These are phyloP conservation scores for Antheraea assamensis DNA, from an alignment of 2,888 invertebrate genomes.

Conservation along the genomic window DNA sequence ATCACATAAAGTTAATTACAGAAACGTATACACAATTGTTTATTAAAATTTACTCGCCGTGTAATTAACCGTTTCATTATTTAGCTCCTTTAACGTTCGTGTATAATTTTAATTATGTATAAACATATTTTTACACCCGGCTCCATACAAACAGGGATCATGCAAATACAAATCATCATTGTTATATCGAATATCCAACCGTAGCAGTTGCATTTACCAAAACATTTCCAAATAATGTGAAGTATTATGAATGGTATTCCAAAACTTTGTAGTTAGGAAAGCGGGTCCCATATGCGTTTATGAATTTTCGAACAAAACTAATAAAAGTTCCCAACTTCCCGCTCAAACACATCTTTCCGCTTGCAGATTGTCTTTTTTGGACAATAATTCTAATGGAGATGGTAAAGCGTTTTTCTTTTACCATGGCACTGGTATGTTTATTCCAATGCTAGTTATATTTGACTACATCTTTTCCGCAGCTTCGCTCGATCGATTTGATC, in stretches of 20 bases:
- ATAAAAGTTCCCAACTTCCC: constrained; percentile 43
- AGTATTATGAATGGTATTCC: not conserved
- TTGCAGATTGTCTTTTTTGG: not conserved
- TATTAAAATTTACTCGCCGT: not conserved
- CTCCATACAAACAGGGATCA: not conserved
- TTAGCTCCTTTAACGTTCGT: not conserved
- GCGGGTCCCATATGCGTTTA: constrained; percentile 39
- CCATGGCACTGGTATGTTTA: too few species aligned
- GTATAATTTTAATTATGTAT: not conserved
- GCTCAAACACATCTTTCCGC: not conserved
- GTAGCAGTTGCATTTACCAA: too few species aligned
- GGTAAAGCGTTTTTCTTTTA: not conserved
- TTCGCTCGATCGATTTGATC: too few species aligned
- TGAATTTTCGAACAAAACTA: constrained; percentile 46
- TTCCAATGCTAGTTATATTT: too few species aligned
- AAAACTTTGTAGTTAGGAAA: constrained; percentile 15
- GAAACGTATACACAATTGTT: not conserved
- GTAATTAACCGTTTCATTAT: not conserved
- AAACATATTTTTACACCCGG: not conserved
- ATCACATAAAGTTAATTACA: constrained; percentile 2
- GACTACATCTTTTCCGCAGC: too few species aligned
- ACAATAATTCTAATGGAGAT: constrained; percentile 6
- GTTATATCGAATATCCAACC: not conserved
- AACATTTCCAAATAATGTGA: too few species aligned
- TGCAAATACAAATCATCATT: not conserved